phyloP scores from a whole-genome alignment of 2,888 invertebrate species.

The Trichopria drosophilae region DNA sequence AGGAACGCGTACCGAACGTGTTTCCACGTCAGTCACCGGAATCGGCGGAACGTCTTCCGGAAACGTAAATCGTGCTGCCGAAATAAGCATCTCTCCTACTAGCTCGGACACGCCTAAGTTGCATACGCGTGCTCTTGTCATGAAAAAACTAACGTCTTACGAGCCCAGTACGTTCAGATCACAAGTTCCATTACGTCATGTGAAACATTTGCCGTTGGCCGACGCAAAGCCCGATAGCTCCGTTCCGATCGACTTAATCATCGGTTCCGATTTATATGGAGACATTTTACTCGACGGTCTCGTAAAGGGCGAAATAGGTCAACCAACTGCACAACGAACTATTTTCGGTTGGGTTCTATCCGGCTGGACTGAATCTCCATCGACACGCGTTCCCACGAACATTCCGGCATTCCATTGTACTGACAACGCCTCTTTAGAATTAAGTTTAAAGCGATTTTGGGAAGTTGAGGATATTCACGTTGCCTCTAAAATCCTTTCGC shows the following conservation, averaged over 20 bases:
- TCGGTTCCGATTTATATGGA: slow-evolving; percentile 7
- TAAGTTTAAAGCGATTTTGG: too few relatives aligned
- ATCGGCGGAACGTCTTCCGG: background rate
- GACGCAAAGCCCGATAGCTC: slow-evolving; percentile 11
- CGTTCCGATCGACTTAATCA: slow-evolving; percentile 7
- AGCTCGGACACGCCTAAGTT: background rate
- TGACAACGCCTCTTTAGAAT: too few relatives aligned
- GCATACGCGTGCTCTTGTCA: slow-evolving; percentile 3
- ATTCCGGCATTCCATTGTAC: background rate
- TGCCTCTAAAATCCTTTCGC: too few relatives aligned
- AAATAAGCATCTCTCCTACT: background rate
- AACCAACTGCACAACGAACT: slow-evolving; percentile 8
- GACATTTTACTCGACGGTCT: slow-evolving; percentile 4
- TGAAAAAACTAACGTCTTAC: slow-evolving; percentile 13
- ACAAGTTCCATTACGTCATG: background rate
- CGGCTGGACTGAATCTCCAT: slow-evolving; percentile 1
- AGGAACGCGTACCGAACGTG: background rate
- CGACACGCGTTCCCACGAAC: background rate
- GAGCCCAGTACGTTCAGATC: slow-evolving; percentile 1
- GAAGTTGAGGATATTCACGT: too few relatives aligned
- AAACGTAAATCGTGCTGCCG: background rate
- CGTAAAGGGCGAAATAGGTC: background rate
- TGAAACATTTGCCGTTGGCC: slow-evolving; percentile 3
- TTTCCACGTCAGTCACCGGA: background rate
- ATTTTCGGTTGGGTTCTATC: slow-evolving; percentile 10